Conservation (phyloP, 2,888 invertebrate genomes). For the Eumerus sabulonum region DNA sequence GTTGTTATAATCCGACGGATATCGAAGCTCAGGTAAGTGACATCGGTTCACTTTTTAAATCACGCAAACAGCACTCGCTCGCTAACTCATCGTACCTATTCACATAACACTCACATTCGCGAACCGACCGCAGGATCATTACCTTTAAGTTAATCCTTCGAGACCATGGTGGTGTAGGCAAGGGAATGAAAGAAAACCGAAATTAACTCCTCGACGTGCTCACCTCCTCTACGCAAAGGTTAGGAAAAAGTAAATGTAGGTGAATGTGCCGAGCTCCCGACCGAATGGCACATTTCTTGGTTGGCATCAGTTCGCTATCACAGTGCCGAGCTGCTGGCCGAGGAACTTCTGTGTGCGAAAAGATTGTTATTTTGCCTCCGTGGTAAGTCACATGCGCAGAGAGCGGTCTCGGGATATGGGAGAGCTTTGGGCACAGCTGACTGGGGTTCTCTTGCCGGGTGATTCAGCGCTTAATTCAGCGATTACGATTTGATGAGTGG, state of each 20-base stretch:
- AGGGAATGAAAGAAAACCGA: neutral
- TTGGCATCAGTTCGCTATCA: slow-evolving; percentile 68
- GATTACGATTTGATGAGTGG: neutral
- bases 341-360: slow-evolving; percentile 55
- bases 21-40: slow-evolving; percentile 30
- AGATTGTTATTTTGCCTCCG: slow-evolving; percentile 35
- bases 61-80: too few relatives aligned
- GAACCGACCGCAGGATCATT: too few relatives aligned
- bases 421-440: slow-evolving; percentile 50
- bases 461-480: slow-evolving; percentile 56
- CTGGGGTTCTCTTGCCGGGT: slow-evolving; percentile 32
- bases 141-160: too few relatives aligned
- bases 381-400: slow-evolving; percentile 55
- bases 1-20: too few relatives aligned
- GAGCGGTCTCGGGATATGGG: slow-evolving; percentile 3
- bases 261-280: slow-evolving; percentile 64
- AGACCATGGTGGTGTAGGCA: neutral
- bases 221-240: slow-evolving; percentile 60
- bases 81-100: too few relatives aligned
- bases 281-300: slow-evolving; percentile 66
- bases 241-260: slow-evolving; percentile 62
- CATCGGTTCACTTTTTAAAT: slow-evolving; percentile 21
- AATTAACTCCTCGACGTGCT: slow-evolving; percentile 45
- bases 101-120: too few relatives aligned
- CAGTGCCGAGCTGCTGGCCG: slow-evolving; percentile 56